Evolutionary conservation across 2,797 vertebrate species (phyloP).

Genomic region (Anolis apletophallus): DNA sequence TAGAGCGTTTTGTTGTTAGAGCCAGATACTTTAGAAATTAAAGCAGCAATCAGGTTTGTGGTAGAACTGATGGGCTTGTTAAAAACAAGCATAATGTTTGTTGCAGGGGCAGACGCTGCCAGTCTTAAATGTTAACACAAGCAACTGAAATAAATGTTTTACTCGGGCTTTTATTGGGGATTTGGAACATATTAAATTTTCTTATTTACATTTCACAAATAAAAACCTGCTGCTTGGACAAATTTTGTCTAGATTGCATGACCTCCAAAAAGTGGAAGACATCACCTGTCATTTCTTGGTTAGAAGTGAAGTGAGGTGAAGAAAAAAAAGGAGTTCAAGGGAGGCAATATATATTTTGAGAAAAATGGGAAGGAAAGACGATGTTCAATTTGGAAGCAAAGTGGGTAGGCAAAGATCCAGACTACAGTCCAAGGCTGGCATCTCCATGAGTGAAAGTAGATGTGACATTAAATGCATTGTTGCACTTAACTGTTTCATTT

Average conservation of each 20-base stretch:
- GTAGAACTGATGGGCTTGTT: background rate
- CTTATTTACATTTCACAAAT: background rate
- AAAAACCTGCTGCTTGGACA: background rate
- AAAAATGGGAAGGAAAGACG: background rate
- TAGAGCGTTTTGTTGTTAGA: constrained; percentile 7
- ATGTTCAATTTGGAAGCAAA: background rate
- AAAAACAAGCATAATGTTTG: background rate
- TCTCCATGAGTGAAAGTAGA: no score
- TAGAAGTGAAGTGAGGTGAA: background rate
- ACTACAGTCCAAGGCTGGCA: background rate
- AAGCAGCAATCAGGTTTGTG: background rate
- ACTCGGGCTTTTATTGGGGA: background rate
- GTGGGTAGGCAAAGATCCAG: no score
- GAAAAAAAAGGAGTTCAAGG: background rate
- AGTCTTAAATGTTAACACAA: background rate
- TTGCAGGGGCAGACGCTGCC: background rate
- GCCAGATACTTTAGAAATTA: background rate
- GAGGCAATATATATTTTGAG: background rate
- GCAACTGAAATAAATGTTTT: background rate
- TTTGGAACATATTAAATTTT: background rate
- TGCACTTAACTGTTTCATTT: background rate
- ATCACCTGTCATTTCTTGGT: background rate
- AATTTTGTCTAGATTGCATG: background rate
- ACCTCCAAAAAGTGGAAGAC: background rate
- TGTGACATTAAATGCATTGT: background rate